These are phyloP conservation scores for Drosophila atripex DNA, from an alignment of 2,888 invertebrate species.

Conservation along the genomic window DNA sequence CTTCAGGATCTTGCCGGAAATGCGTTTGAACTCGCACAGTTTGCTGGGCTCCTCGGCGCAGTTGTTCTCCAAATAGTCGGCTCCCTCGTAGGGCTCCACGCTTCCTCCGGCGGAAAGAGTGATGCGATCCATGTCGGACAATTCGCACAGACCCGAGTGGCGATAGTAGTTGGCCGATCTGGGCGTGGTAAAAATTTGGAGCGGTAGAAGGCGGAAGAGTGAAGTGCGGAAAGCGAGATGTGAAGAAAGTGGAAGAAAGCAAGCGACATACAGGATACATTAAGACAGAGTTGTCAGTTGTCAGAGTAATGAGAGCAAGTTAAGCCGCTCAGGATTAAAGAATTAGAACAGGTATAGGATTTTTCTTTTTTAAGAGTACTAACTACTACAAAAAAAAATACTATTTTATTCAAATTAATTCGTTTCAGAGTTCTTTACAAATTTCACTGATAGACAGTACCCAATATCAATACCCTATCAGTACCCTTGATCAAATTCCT, in stretches of 20 bases:
- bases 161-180: conserved; percentile 97
- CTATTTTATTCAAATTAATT: not conserved
- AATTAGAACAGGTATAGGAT: conserved; percentile 2
- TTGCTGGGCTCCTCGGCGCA: conserved; percentile 97
- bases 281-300: conserved; percentile 34
- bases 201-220: conserved; percentile 56
- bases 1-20: conserved; percentile 94
- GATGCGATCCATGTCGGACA: conserved; percentile 96
- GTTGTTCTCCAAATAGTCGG: conserved; percentile 95
- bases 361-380: too few species aligned
- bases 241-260: conserved; percentile 29
- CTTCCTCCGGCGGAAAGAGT: conserved; percentile 92
- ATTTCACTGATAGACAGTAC: too few species aligned
- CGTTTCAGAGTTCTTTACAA: too few species aligned
- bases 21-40: conserved; percentile 96
- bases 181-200: conserved; percentile 57
- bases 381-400: not conserved
- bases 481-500: not conserved
- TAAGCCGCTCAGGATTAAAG: conserved; percentile 18
- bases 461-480: not conserved
- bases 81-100: conserved; percentile 89
- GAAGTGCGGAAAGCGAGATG: conserved; percentile 39
- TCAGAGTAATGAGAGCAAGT: conserved; percentile 14
- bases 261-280: conserved; percentile 29
- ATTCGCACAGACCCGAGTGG: conserved; percentile 93